Evolutionary conservation across 2,888 invertebrate species (phyloP).

Genomic region (Sturmia bella): DNA sequence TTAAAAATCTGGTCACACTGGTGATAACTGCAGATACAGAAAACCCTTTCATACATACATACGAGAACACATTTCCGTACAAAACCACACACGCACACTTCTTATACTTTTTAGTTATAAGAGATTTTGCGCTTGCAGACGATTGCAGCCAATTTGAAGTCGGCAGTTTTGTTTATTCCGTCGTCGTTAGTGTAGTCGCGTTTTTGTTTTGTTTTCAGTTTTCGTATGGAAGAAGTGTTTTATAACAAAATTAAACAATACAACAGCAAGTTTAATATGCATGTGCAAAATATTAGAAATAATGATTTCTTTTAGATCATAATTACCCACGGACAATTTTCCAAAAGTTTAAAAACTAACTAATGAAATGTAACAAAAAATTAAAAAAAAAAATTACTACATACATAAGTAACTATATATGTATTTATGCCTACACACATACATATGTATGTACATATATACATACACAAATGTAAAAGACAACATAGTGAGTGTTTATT

Average conservation of each 20-base stretch:
- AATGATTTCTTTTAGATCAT: too few relatives aligned
- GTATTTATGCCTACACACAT: constrained; percentile 24
- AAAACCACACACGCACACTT: constrained; percentile 31
- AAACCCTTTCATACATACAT: constrained; percentile 8
- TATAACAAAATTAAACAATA: constrained; percentile 6
- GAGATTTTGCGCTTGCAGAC: constrained; percentile 79
- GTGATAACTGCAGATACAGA: constrained; percentile 6
- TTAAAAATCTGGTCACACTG: too few relatives aligned
- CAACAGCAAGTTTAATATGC: too few relatives aligned
- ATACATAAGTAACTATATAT: too few relatives aligned
- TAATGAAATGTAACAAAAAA: too few relatives aligned
- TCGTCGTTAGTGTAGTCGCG: constrained; percentile 73
- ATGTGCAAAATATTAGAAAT: too few relatives aligned
- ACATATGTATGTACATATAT: neutral
- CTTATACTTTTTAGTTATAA: constrained; percentile 68
- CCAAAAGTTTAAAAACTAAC: too few relatives aligned
- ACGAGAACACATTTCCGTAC: constrained; percentile 17
- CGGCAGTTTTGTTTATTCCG: constrained; percentile 81
- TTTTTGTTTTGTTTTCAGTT: constrained; percentile 69
- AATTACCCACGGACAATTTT: too few relatives aligned
- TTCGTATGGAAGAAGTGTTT: constrained; percentile 37
- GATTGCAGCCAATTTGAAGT: constrained; percentile 80
- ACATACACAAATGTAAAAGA: constrained; percentile 35
- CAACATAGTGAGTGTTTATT: constrained; percentile 24
- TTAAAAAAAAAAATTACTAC: too few relatives aligned